Evolutionary conservation across 2,888 invertebrate genomes (phyloP).

Genomic region (Lamellibrachia columna): DNA sequence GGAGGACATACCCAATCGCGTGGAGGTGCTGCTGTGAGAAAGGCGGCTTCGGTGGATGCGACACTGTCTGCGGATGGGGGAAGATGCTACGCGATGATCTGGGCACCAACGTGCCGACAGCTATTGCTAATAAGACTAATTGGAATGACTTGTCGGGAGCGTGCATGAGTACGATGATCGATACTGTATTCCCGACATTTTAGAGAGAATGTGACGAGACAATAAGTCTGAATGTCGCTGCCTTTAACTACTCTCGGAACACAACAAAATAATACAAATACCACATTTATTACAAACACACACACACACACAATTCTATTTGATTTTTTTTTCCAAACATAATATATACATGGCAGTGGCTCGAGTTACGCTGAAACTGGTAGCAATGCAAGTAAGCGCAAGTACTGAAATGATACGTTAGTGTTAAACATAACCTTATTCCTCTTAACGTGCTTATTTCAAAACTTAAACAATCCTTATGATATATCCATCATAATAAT

Average conservation of each 20-base stretch:
- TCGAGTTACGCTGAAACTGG: neutral
- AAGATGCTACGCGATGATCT: too few relatives aligned
- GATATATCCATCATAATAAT: neutral
- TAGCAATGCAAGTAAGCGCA: neutral
- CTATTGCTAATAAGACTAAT: too few relatives aligned
- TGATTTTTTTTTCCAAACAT: neutral
- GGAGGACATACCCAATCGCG: too few relatives aligned
- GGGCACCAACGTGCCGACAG: too few relatives aligned
- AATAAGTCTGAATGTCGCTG: neutral
- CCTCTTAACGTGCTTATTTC: neutral
- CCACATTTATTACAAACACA: neutral
- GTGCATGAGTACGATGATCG: too few relatives aligned
- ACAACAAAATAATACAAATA: neutral
- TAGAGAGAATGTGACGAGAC: too few relatives aligned
- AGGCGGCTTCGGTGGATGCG: too few relatives aligned
- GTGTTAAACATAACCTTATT: neutral
- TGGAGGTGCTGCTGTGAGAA: too few relatives aligned
- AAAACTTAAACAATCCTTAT: neutral
- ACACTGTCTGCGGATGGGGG: too few relatives aligned
- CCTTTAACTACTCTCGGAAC: neutral
- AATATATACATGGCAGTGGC: neutral
- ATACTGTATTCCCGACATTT: too few relatives aligned
- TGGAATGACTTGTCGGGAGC: too few relatives aligned
- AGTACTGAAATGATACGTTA: neutral
- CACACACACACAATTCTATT: neutral